Conservation (phyloP, 2,888 invertebrate genomes). For the Gisinianus flammeolus region DNA sequence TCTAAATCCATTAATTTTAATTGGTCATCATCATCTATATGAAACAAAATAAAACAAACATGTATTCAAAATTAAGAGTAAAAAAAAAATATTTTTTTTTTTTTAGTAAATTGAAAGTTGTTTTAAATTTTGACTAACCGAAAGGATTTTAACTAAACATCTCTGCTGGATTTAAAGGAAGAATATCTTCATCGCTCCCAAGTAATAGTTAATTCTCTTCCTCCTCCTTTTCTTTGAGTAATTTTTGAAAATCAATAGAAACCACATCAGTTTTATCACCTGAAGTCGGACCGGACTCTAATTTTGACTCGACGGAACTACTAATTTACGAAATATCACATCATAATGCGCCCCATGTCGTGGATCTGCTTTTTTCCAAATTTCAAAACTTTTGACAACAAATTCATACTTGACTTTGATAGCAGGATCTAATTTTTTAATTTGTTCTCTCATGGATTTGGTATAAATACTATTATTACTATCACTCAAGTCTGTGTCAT, state of each 20-base stretch:
- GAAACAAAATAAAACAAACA: too few relatives aligned
- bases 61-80: too few relatives aligned
- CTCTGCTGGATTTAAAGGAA: constrained; percentile 7
- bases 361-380: constrained; percentile 3
- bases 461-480: constrained; percentile 2
- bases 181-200: constrained; percentile 20
- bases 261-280: background rate
- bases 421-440: background rate
- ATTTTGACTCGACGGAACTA: background rate
- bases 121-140: constrained; percentile 25
- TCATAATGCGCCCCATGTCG: background rate
- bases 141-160: constrained; percentile 4
- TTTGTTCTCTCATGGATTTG: background rate
- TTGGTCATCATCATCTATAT: constrained; percentile 29
- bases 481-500: background rate
- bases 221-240: background rate
- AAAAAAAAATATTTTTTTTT: too few relatives aligned
- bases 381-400: constrained; percentile 8
- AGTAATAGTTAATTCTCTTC: constrained; percentile 6
- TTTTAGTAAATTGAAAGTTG: too few relatives aligned
- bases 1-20: constrained; percentile 80
- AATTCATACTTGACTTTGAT: constrained; percentile 5
- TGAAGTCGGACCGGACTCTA: background rate
- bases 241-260: constrained; percentile 5
- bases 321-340: constrained; percentile 5